Evolutionary conservation across 1,140 invertebrate genomes (phyloP).

Genomic region (Solenopsis fugax): DNA sequence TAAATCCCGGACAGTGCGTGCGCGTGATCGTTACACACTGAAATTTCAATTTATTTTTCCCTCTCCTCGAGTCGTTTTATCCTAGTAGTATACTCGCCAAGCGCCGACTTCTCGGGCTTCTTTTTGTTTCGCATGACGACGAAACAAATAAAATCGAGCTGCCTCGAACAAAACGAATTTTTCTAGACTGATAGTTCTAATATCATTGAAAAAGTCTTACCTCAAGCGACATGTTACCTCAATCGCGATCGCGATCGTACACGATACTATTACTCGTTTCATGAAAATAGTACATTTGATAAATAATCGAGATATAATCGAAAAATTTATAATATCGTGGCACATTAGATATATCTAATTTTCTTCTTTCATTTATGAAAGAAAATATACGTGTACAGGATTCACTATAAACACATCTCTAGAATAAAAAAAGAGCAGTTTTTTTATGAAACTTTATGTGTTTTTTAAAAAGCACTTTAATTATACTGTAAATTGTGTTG

Average conservation of each 20-base stretch:
- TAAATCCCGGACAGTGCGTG: constrained; percentile 10
- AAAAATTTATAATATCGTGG: not conserved
- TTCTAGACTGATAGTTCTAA: not conserved
- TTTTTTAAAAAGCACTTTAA: not conserved
- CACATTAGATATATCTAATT: not conserved
- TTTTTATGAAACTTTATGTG: not conserved
- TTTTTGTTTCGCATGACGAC: constrained; percentile 9
- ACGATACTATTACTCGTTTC: not conserved
- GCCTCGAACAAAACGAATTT: not conserved
- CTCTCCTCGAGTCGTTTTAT: constrained; percentile 15
- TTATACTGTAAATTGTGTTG: constrained; percentile 4
- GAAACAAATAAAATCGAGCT: constrained; percentile 13
- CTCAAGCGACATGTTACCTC: not conserved
- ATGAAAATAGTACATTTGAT: constrained; percentile 1
- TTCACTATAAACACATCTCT: too few relatives aligned
- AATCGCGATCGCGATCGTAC: not conserved
- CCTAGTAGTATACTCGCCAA: not conserved
- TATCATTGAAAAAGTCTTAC: not conserved
- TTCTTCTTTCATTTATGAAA: too few relatives aligned
- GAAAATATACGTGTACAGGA: not conserved
- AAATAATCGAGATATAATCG: not conserved
- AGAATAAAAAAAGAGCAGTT: not conserved
- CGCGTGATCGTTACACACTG: constrained; percentile 3
- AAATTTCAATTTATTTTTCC: constrained; percentile 54
- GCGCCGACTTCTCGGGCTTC: not conserved